Base-by-base conservation (phyloP, 2,888 invertebrate genomes). In the Eupithecia tripunctaria region DNA sequence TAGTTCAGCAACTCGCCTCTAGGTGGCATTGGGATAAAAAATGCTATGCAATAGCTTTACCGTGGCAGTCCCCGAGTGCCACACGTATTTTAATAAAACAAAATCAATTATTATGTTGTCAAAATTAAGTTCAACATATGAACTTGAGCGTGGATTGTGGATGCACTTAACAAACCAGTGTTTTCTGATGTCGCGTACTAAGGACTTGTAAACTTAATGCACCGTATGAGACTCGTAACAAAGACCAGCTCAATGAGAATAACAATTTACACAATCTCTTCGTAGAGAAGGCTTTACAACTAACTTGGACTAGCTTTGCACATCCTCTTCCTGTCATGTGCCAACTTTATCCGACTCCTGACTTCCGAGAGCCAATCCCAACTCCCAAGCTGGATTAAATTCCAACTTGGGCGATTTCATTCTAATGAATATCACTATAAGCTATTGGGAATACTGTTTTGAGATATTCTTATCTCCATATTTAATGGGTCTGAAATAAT, bases 231-330 rank as follows among this genome's bases (percentile, higher is more conserved):
- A 25, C 25, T 25, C 12, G 25, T 14, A 14, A 56, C 56, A 5
- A 25, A 56, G 56, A 25, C 14, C 21, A 21, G 21, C 51, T 51
- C 25, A 27, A 59, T 60, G 18, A 2, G 60, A 60, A 29, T 60
- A 60, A 60, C 59, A 60, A 60, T 60, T 60, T 29, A 29, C 27
- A 60, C 27, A 83, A 84, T 84, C 85, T 73, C 81, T 66, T 79
- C 15, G 29, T 10, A 29, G 63, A n/a, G 18, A 18, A 21, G 21
- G 41, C 68, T 74, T 82, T 79, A 79, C 80, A 84, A 83, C 78
- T 85, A 83, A 79, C 82, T 82, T 82, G 82, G 82, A 80, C 78
- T 76, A 74, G 79, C 74, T 80, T 77, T 76, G 76, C 77, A 77
- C 80, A 81, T 82, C 84, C 82, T 80, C 73, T 79, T 78, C 76